A percentile compares a stretch with the other conserved stretches of the same genome.
Evolutionary conservation across 2,888 invertebrate species (phyloP).

Genomic region (Cerastoderma edule): DNA sequence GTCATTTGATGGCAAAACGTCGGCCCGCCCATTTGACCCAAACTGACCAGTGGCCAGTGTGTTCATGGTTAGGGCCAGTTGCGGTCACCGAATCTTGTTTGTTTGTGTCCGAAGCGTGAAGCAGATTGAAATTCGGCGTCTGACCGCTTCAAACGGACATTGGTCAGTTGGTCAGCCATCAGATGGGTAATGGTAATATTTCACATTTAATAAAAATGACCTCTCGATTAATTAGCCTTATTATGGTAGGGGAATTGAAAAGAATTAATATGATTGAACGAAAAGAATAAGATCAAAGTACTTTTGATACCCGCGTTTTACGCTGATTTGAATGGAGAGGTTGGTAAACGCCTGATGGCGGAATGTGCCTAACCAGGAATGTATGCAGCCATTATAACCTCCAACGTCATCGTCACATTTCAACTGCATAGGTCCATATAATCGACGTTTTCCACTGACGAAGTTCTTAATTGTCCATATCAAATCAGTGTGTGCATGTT

Average conservation of each 20-base stretch:
- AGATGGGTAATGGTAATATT: constrained; percentile 20
- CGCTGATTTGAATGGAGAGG: background rate
- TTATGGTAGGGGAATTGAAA: constrained; percentile 19
- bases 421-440: too few species aligned
- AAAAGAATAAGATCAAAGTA: constrained; percentile 27
- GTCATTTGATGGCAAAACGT: constrained; percentile 28
- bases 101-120: constrained; percentile 17
- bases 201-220: constrained; percentile 25
- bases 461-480: too few species aligned
- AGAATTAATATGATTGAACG: constrained; percentile 18
- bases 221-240: constrained; percentile 24
- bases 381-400: too few species aligned
- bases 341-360: too few species aligned
- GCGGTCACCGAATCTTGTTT: constrained; percentile 15
- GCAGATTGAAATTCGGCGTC: constrained; percentile 23
- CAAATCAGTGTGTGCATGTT: too few species aligned
- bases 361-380: too few species aligned
- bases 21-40: constrained; percentile 23
- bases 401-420: too few species aligned
- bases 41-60: constrained; percentile 18
- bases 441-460: too few species aligned
- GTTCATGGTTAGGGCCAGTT: constrained; percentile 7
- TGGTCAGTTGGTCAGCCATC: constrained; percentile 20
- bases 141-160: constrained; percentile 12
- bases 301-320: constrained; percentile 13